phyloP scores from a whole-genome alignment of 2,888 invertebrate genomes.

The Eupithecia subumbrata region DNA sequence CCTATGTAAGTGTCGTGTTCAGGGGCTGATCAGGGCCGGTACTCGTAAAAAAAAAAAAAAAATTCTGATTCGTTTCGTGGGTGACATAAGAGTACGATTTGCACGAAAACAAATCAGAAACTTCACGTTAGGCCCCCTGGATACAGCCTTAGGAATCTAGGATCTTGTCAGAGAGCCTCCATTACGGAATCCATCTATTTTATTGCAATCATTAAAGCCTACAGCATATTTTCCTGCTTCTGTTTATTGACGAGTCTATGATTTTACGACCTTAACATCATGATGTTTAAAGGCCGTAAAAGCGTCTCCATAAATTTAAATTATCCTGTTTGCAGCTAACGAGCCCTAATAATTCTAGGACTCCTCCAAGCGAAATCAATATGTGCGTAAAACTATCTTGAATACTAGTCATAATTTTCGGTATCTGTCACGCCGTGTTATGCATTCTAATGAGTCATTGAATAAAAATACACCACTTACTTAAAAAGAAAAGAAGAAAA shows the following conservation, averaged over 20 bases:
- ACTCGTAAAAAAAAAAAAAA: no score
- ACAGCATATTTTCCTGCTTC: neutral
- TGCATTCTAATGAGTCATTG: no score
- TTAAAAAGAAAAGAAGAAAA: no score
- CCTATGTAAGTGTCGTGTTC: neutral
- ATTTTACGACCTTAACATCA: constrained; percentile 1
- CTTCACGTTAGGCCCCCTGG: neutral
- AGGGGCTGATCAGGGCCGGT: neutral
- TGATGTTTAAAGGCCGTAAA: neutral
- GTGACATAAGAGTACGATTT: no score
- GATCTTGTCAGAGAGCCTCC: neutral
- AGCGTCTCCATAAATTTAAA: neutral
- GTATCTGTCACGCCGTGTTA: no score
- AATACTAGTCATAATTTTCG: neutral
- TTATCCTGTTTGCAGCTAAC: neutral
- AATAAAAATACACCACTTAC: no score
- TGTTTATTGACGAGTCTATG: neutral
- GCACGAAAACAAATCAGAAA: no score
- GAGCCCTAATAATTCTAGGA: neutral
- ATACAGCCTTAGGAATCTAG: neutral
- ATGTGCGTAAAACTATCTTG: neutral
- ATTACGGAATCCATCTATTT: neutral
- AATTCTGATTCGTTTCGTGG: no score
- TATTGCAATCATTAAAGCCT: neutral
- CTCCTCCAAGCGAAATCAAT: neutral